A percentile compares a stretch with the other conserved stretches of the same genome.
phyloP scores from a whole-genome alignment of 2,797 vertebrate genomes.

The Adrianichthys oophorus region DNA sequence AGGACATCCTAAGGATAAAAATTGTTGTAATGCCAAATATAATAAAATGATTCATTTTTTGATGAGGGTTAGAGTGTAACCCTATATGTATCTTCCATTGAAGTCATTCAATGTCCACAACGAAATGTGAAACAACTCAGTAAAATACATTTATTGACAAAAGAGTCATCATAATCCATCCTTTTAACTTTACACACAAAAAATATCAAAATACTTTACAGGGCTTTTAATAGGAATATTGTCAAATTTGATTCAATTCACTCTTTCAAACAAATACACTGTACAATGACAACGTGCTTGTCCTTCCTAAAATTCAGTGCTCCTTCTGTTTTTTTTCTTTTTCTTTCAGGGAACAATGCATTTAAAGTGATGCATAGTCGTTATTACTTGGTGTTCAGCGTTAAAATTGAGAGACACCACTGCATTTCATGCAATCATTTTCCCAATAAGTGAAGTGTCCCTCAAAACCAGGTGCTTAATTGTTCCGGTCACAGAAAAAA shows the following conservation, averaged over 20 bases:
- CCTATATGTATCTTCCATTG: background rate
- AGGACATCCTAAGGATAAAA: no score
- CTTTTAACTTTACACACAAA: slow-evolving; percentile 79
- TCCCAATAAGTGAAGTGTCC: slow-evolving; percentile 55
- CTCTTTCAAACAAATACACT: slow-evolving; percentile 75
- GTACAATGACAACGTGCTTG: slow-evolving; percentile 73
- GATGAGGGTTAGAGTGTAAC: no score
- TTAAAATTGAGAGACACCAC: slow-evolving; percentile 64
- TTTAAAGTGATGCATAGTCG: slow-evolving; percentile 77
- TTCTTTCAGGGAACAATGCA: slow-evolving; percentile 72
- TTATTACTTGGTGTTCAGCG: slow-evolving; percentile 73
- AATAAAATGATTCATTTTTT: no score
- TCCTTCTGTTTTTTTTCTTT: slow-evolving; percentile 54
- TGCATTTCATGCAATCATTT: slow-evolving; percentile 77
- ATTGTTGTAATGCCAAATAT: no score
- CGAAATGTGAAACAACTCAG: slow-evolving; percentile 64
- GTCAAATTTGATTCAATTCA: slow-evolving; percentile 71
- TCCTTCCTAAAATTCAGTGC: slow-evolving; percentile 73
- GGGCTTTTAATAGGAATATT: slow-evolving; percentile 78
- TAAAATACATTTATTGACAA: slow-evolving; percentile 82
- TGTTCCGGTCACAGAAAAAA: slow-evolving; percentile 56
- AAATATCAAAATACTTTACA: slow-evolving; percentile 84
- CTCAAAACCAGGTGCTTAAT: slow-evolving; percentile 69
- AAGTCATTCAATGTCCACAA: slow-evolving; percentile 33
- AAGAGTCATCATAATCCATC: slow-evolving; percentile 65